These are phyloP conservation scores for Lepus americanus DNA, from an alignment of 2,113 vertebrate species.

Conservation along the genomic window DNA sequence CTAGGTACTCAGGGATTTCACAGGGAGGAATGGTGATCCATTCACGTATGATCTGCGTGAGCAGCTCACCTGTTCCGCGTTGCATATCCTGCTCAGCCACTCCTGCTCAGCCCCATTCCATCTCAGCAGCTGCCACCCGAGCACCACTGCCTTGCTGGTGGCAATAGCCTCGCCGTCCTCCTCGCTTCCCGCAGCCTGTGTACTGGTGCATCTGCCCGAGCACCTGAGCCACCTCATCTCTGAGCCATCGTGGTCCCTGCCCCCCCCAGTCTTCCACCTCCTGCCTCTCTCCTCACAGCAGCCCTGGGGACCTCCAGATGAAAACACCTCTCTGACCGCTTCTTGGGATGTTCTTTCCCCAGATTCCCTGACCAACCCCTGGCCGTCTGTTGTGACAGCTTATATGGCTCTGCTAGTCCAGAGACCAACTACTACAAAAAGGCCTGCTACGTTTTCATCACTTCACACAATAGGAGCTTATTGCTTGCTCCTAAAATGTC, in stretches of 20 bases:
- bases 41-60: no score
- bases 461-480: background rate
- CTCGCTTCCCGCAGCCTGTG: background rate
- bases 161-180: background rate
- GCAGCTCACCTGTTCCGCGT: background rate
- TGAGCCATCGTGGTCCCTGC: no score
- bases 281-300: background rate
- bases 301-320: background rate
- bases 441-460: background rate
- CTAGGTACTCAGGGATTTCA: no score
- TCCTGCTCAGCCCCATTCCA: background rate
- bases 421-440: background rate
- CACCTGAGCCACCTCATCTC: no score
- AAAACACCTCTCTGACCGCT: background rate
- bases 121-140: background rate
- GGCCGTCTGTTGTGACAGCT: background rate
- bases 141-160: background rate
- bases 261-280: background rate
- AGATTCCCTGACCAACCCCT: background rate
- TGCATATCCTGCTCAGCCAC: background rate
- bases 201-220: no score
- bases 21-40: no score
- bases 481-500: background rate
- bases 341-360: background rate
- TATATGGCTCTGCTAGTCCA: background rate